Base-by-base conservation (phyloP, 2,888 invertebrate species). In the Latrodectus hesperus region DNA sequence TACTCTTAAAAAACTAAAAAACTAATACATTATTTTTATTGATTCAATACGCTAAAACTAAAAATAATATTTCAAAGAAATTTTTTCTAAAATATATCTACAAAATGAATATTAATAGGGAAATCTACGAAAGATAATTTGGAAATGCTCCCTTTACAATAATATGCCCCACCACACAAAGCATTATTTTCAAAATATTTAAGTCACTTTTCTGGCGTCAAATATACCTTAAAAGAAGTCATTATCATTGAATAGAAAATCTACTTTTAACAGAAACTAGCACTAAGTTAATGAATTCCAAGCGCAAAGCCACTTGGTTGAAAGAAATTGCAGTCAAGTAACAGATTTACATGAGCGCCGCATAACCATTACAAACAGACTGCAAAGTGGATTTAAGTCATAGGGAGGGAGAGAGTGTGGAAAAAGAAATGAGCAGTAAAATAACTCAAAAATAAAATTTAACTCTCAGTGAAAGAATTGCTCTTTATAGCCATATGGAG, bases 301-400 rank as follows among this genome's bases (percentile, higher is more conserved):
- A n/a, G 22, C 16, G 10, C 38, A 49, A 17, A 17, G 11, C 17
- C 64, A 51, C 16, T 17, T 9, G 64, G n/a, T 52, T 81, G 22
- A 26, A 64, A 73, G 73, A 67, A 73, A 67, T 22, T 55, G 65
- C 65, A 8, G n/a, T 51, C 53, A 64, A 55, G 14, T 17, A 74
- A 81, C n/a, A 17, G 12, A 16, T 38, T 38, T 26, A 81, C 65
- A 81, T 73, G 73, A 65, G 73, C 38, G 38, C 65, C 81, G 8
- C 67, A 81, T 73, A 81, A 73, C 81, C 81, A 81, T 81, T 81
- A 81, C 81, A 65, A 81, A 81, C 81, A 81, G 81, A 81, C 73
- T 72, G 67, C 65, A 65, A 38, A 73, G 51, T 51, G 52, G 16
- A 65, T 81, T 81, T 64, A 51, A 73, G 53, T 17, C 49, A 49